These are phyloP conservation scores for Epizoanthus stellaris DNA, from an alignment of 92 coral and sea anemone species.

Conservation along the genomic window DNA sequence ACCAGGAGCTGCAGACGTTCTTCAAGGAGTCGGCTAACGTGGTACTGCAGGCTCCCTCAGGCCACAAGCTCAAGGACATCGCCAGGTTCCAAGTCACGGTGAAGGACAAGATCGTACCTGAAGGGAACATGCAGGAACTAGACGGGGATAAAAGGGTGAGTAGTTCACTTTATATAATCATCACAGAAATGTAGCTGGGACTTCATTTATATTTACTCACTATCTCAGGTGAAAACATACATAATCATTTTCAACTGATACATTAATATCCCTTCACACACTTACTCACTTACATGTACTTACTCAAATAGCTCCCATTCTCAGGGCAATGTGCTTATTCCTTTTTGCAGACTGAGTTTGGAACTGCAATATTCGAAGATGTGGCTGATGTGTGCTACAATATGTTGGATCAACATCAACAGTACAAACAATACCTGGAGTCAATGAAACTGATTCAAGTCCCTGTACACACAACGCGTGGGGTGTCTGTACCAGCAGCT, in stretches of 20 bases:
- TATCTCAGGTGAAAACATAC: no score
- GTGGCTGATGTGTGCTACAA: constrained; percentile 93
- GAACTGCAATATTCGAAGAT: constrained; percentile 91
- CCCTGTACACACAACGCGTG: constrained; percentile 67
- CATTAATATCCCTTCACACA: no score
- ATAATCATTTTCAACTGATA: no score
- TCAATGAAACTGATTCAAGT: constrained; percentile 88
- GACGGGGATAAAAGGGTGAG: constrained; percentile 81
- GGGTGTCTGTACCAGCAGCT: constrained; percentile 25
- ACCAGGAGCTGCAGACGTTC: constrained; percentile 66
- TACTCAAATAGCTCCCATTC: no score
- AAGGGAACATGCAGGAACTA: constrained; percentile 65
- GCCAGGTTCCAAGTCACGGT: constrained; percentile 87
- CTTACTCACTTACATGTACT: no score
- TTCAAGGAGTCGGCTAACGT: constrained; percentile 84
- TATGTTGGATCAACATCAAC: constrained; percentile 89
- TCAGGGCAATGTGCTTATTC: not conserved
- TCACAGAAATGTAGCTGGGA: no score
- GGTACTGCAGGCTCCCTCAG: constrained; percentile 83
- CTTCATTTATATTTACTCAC: no score
- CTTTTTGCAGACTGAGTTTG: constrained; percentile 84
- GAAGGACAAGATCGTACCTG: constrained; percentile 73
- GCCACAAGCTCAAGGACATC: constrained; percentile 92
- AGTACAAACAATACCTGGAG: constrained; percentile 86
- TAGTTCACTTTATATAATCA: no score